phyloP scores from a whole-genome alignment of 2,113 vertebrate species.

The Hippocampus comes region DNA sequence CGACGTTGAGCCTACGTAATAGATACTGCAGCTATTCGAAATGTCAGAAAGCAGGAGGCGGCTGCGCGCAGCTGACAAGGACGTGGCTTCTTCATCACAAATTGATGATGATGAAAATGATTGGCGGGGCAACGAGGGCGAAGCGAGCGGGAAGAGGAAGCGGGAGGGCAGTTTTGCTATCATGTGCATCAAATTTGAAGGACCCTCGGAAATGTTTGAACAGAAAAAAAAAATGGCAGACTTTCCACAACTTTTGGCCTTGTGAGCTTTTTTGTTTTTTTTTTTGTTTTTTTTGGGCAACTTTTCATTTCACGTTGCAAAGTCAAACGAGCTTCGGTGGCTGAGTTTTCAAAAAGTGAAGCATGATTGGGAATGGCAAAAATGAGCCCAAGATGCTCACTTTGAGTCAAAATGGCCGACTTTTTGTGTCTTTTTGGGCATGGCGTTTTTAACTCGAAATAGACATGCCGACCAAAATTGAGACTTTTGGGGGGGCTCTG shows the following conservation, averaged over 20 bases:
- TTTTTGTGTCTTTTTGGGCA: not conserved
- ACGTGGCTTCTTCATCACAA: slow-evolving; percentile 51
- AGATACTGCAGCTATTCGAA: not conserved
- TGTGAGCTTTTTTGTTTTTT: not conserved
- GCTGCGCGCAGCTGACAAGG: slow-evolving; percentile 55
- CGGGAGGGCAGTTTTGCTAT: slow-evolving; percentile 23
- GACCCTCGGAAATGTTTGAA: not conserved
- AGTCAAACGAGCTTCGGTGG: not conserved
- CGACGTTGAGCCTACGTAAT: no score
- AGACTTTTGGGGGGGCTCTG: no score
- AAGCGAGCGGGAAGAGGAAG: slow-evolving; percentile 39
- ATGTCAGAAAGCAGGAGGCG: slow-evolving; percentile 42
- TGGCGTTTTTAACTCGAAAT: not conserved
- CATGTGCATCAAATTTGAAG: not conserved
- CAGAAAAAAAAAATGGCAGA: not conserved
- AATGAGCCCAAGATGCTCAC: not conserved
- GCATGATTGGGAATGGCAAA: not conserved
- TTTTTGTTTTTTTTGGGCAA: no score
- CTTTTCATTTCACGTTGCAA: not conserved
- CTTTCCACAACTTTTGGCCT: not conserved
- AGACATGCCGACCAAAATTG: not conserved
- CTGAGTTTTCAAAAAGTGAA: not conserved
- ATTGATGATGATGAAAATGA: slow-evolving; percentile 43
- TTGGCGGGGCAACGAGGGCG: slow-evolving; percentile 33
- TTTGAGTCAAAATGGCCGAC: not conserved